Evolutionary conservation across 2,797 vertebrate genomes (phyloP), one percentile per base, ranked within the genome.

Genomic region (Otus scops): DNA sequence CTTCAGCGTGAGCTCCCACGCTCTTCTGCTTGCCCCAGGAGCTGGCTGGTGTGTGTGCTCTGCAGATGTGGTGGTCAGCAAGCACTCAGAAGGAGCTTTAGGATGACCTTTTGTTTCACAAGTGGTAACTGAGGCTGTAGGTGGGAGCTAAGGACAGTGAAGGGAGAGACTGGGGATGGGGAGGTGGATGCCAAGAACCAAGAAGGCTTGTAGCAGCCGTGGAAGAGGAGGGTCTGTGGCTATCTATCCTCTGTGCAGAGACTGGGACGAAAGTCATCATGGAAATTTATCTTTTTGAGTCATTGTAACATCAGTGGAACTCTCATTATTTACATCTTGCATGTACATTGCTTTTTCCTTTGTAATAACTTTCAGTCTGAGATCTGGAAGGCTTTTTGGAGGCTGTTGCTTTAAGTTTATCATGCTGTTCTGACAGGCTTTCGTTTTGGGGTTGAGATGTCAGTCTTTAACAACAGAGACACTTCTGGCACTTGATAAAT

Each of bases 401-500:
- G 30, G 34, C 45, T 83, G 16, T 47, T 82, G 30, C 70, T 93
- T 81, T 83, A 77, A 74, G 71, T 94, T 95, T 90, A 83, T 94
- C 74, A 5, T 38, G 53, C 32, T 82, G 12, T 67, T 89, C 34
- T 28, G 38, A 50, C 73, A 75, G 23, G 41, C 57, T 92, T 91
- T 92, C 64, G 75, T 96, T 95, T 80, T 87, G 88, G 75, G 77
- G 64, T 45, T 91, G 65, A 83, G 75, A 64, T 85, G 77, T 92
- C 86, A 81, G 81, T 75, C 75, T 91, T 84, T 39, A 85, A 83
- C 77, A 78, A 59, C 75, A 87, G 86, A 94, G 53, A 19, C 71
- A 38, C 71, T 95, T 92, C 34, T 91, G 78, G 39, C 75, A 83
- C 75, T 85, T 93, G 93, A 96, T 95, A 93, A 96, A 77, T 87